phyloP scores from a whole-genome alignment of 2,797 vertebrate species.

The Spinus pinus region DNA sequence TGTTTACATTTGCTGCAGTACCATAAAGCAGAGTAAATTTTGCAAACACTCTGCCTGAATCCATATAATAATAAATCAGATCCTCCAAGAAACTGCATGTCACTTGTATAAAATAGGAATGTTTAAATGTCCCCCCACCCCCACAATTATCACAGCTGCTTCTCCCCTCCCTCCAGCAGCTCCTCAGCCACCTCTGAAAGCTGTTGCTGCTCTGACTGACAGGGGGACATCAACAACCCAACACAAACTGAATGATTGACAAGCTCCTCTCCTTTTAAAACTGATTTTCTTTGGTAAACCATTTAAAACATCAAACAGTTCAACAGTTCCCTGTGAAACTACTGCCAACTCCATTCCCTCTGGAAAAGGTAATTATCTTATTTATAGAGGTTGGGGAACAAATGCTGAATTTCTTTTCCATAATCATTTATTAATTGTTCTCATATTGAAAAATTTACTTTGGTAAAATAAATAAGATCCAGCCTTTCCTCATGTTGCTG shows the following conservation, averaged over 20 bases:
- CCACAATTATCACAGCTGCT: not conserved
- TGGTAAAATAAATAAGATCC: slow-evolving; percentile 10
- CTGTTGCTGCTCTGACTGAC: not conserved
- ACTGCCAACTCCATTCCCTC: not conserved
- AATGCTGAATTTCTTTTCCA: not conserved
- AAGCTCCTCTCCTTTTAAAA: not conserved
- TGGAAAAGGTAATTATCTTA: slow-evolving; percentile 25
- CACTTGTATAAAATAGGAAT: not conserved
- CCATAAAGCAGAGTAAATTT: slow-evolving; percentile 3
- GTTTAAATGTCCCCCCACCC: not conserved
- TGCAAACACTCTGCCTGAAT: slow-evolving; percentile 5
- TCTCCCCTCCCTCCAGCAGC: not conserved
- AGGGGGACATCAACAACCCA: not conserved
- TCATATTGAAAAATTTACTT: slow-evolving; percentile 28
- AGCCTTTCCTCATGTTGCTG: not conserved
- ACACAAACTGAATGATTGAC: not conserved
- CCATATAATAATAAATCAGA: slow-evolving; percentile 48
- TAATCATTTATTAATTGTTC: slow-evolving; percentile 45
- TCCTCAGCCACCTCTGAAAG: not conserved
- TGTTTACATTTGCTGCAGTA: slow-evolving; percentile 40
- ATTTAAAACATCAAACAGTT: slow-evolving; percentile 26
- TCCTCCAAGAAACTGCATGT: not conserved
- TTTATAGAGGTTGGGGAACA: not conserved
- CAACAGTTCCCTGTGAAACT: not conserved
- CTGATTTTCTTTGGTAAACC: not conserved